Conservation (phyloP, 2,113 vertebrate genomes). For the Seriola dumerili region DNA sequence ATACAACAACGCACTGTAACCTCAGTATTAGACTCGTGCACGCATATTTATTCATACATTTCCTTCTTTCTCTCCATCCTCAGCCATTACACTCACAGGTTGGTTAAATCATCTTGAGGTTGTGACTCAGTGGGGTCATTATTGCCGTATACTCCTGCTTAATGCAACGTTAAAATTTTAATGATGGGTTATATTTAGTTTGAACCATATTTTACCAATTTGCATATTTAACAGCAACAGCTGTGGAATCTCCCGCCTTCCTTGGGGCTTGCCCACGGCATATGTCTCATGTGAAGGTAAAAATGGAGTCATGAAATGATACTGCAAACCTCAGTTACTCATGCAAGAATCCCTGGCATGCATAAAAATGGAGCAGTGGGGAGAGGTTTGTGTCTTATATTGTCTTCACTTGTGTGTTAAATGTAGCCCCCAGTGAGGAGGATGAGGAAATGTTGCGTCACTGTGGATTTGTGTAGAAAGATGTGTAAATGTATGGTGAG, state of each 20-base stretch:
- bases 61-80: background rate
- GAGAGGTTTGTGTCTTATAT: background rate
- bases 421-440: background rate
- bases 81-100: background rate
- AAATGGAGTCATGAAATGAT: slow-evolving; percentile 43
- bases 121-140: slow-evolving; percentile 54
- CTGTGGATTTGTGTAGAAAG: background rate
- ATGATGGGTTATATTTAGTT: slow-evolving; percentile 70
- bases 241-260: slow-evolving; percentile 70
- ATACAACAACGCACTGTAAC: slow-evolving; percentile 2
- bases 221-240: slow-evolving; percentile 71
- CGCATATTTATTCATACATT: slow-evolving; percentile 20
- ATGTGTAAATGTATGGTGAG: background rate
- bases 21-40: slow-evolving; percentile 7
- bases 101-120: slow-evolving; percentile 36
- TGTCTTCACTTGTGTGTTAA: background rate
- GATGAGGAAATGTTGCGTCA: background rate
- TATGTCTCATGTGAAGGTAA: slow-evolving; percentile 59
- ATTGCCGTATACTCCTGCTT: slow-evolving; percentile 53
- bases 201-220: slow-evolving; percentile 68
- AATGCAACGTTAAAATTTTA: slow-evolving; percentile 70
- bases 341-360: background rate
- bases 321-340: slow-evolving; percentile 36
- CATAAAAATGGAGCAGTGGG: background rate
- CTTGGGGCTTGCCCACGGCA: slow-evolving; percentile 58